Percentiles rank a stretch among this genome's conserved stretches.
These are phyloP conservation scores for Helostoma temminkii DNA, from an alignment of 2,797 vertebrate species.

Conservation along the genomic window DNA sequence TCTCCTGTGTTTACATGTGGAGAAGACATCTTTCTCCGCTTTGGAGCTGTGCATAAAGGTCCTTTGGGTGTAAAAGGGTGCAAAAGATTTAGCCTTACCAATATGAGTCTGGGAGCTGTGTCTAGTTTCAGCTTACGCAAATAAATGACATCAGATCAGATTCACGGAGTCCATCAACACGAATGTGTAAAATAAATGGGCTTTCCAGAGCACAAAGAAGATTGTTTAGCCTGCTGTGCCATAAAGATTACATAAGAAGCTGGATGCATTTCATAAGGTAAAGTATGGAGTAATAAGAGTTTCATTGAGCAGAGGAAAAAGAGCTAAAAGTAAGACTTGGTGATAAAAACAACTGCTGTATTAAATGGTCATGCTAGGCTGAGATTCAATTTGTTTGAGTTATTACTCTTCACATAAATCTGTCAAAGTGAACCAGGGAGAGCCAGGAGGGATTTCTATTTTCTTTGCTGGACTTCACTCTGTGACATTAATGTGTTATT, in stretches of 20 bases:
- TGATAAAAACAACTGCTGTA: constrained; percentile 16
- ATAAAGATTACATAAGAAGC: constrained; percentile 36
- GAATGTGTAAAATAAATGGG: constrained; percentile 51
- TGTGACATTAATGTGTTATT: constrained; percentile 22
- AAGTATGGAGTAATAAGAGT: constrained; percentile 53
- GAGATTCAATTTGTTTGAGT: constrained; percentile 31
- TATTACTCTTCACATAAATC: constrained; percentile 33
- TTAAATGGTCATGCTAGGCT: constrained; percentile 23
- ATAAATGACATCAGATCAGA: constrained; percentile 70
- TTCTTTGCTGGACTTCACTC: constrained; percentile 39
- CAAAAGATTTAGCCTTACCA: constrained; percentile 20
- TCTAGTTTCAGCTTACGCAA: constrained; percentile 50
- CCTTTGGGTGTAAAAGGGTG: constrained; percentile 6
- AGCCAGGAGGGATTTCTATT: constrained; percentile 43
- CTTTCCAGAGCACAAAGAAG: constrained; percentile 59
- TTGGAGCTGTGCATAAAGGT: constrained; percentile 12
- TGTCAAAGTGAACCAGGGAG: constrained; percentile 5
- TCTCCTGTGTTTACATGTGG: constrained; percentile 44
- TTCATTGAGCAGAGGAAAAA: constrained; percentile 13
- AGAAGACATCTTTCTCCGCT: constrained; percentile 25
- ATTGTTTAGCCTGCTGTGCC: constrained; percentile 30
- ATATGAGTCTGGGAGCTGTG: constrained; percentile 33
- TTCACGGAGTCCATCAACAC: constrained; percentile 19
- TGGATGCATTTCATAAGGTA: constrained; percentile 32
- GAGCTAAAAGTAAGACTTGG: constrained; percentile 30